Percentiles rank a stretch among this genome's conserved stretches.
phyloP scores from a whole-genome alignment of 2,113 vertebrate genomes.

The Ochotona curzoniae region DNA sequence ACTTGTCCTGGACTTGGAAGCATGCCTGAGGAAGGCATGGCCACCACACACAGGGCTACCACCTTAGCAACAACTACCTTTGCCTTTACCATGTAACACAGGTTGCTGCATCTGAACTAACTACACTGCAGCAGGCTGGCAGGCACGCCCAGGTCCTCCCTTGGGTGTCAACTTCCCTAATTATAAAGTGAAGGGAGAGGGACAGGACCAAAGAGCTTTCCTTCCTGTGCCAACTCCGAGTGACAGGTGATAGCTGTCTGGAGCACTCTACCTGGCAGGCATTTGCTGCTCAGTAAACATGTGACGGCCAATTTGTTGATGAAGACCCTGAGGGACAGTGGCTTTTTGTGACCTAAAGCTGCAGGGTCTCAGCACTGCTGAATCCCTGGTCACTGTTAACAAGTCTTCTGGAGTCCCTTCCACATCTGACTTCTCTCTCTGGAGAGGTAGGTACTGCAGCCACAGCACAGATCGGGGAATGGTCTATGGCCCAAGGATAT shows the following conservation, averaged over 20 bases:
- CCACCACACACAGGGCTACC: neutral
- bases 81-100: neutral
- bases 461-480: neutral
- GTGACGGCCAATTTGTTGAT: neutral
- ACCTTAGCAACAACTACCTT: neutral
- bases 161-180: neutral
- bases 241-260: rapidly evolving
- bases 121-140: neutral
- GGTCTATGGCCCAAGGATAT: neutral
- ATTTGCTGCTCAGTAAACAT: neutral
- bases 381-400: neutral
- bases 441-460: neutral
- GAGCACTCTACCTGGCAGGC: neutral
- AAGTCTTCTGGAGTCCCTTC: neutral
- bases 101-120: neutral
- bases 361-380: neutral
- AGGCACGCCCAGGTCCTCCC: neutral
- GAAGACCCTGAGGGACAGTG: neutral
- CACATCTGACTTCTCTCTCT: neutral
- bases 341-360: neutral
- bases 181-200: neutral
- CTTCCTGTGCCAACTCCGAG: neutral
- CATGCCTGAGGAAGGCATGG: neutral
- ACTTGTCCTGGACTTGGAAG: neutral
- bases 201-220: neutral